Conservation (phyloP, 1,140 invertebrate genomes). For the Himalopsyche phryganea region DNA sequence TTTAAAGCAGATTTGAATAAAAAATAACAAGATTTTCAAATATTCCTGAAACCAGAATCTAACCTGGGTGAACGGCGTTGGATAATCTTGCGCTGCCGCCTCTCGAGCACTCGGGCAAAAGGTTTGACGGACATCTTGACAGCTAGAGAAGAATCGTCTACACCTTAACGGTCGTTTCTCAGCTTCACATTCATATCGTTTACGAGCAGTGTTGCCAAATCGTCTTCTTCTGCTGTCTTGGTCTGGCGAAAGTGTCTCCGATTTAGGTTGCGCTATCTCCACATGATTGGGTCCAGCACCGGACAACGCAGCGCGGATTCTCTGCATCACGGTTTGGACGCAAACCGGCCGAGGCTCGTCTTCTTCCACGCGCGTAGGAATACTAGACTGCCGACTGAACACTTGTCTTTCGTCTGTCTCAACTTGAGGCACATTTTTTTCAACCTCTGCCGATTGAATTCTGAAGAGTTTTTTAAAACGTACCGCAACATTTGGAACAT, state of each 20-base stretch:
- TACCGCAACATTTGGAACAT: too few species aligned
- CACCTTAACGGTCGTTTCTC: slow-evolving; percentile 1
- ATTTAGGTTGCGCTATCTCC: slow-evolving; percentile 15
- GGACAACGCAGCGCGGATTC: slow-evolving; percentile 14
- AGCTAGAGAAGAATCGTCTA: too few species aligned
- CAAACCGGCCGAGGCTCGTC: neutral
- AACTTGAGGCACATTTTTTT: neutral
- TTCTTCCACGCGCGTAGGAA: slow-evolving; percentile 7
- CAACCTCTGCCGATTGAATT: neutral
- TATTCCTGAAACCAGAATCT: slow-evolving; percentile 1
- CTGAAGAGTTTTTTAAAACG: slow-evolving; percentile 15
- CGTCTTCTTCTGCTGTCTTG: slow-evolving; percentile 3
- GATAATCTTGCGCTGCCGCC: neutral
- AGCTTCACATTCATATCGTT: slow-evolving; percentile 8
- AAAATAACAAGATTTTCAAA: too few species aligned
- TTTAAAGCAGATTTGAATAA: too few species aligned
- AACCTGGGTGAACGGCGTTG: slow-evolving; percentile 6
- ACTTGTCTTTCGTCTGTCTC: slow-evolving; percentile 27
- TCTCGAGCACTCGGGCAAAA: neutral
- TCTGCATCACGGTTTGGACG: slow-evolving; percentile 15
- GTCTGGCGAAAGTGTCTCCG: neutral
- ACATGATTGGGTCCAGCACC: slow-evolving; percentile 24
- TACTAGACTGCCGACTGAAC: slow-evolving; percentile 26
- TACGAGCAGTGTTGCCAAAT: slow-evolving; percentile 20
- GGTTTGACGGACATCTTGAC: too few species aligned